Conservation (phyloP, 2,888 invertebrate species). For the Rapana venosa region DNA sequence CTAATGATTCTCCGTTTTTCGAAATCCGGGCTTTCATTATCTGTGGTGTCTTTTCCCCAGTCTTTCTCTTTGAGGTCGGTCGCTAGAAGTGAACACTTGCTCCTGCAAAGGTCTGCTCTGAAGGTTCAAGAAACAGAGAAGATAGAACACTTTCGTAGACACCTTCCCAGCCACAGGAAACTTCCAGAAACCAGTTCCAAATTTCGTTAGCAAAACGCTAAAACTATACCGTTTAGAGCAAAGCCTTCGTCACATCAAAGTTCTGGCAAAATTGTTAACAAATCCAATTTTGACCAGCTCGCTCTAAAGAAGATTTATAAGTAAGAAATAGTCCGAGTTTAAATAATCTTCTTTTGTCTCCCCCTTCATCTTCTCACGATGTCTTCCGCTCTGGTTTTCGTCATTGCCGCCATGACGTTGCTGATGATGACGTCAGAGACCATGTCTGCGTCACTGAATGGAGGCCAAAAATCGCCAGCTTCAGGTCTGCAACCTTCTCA, state of each 20-base stretch:
- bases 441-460: conserved; percentile 12
- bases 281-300: no score
- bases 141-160: background rate
- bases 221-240: background rate
- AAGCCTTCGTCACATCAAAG: background rate
- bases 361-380: background rate
- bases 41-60: background rate
- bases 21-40: background rate
- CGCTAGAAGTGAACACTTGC: background rate
- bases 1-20: background rate
- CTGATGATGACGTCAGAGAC: conserved; percentile 8
- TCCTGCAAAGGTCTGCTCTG: background rate
- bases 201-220: background rate
- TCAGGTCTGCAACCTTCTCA: background rate
- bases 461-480: background rate
- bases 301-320: no score
- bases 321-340: background rate
- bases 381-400: background rate
- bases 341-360: background rate
- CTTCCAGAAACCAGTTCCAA: background rate
- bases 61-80: conserved; percentile 7
- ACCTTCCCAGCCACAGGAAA: background rate
- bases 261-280: background rate
- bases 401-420: background rate
- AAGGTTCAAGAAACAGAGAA: background rate